These are phyloP conservation scores for Drosophila sucinea DNA, from an alignment of 1,140 invertebrate species.

Conservation along the genomic window DNA sequence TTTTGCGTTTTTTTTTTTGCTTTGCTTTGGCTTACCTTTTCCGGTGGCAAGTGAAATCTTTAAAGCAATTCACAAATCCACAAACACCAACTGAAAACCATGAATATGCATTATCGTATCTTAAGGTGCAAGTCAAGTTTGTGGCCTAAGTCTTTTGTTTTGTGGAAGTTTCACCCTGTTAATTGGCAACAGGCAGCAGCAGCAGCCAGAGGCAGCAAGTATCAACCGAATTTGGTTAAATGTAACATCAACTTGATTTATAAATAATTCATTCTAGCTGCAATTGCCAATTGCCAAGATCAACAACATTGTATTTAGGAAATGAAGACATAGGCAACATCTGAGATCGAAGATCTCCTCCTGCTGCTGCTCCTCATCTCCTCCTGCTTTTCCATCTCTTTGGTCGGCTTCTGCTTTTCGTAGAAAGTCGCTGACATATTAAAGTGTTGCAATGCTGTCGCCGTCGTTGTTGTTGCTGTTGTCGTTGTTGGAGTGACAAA, in stretches of 20 bases:
- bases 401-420: conserved; percentile 45
- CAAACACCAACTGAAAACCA: conserved; percentile 7
- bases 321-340: conserved; percentile 72
- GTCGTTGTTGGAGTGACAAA: conserved; percentile 65
- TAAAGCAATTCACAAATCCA: conserved; percentile 37
- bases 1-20: not conserved
- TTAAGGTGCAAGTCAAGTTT: conserved; percentile 39
- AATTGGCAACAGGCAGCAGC: conserved; percentile 53
- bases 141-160: conserved; percentile 62
- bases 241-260: conserved; percentile 78
- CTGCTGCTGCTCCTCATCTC: conserved; percentile 14
- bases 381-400: conserved; percentile 8
- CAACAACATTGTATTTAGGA: conserved; percentile 70
- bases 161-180: conserved; percentile 68
- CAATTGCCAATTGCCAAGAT: conserved; percentile 13
- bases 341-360: conserved; percentile 20
- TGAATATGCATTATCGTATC: conserved; percentile 51
- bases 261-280: conserved; percentile 74
- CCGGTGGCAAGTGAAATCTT: conserved; percentile 62
- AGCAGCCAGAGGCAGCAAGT: conserved; percentile 28
- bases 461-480: conserved; percentile 48
- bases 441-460: conserved; percentile 72
- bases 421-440: conserved; percentile 77
- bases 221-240: conserved; percentile 73
- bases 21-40: conserved; percentile 39